A percentile compares a stretch with the other conserved stretches of the same genome.
phyloP scores from a whole-genome alignment of 2,797 vertebrate genomes.

The Sebastes itinus region DNA sequence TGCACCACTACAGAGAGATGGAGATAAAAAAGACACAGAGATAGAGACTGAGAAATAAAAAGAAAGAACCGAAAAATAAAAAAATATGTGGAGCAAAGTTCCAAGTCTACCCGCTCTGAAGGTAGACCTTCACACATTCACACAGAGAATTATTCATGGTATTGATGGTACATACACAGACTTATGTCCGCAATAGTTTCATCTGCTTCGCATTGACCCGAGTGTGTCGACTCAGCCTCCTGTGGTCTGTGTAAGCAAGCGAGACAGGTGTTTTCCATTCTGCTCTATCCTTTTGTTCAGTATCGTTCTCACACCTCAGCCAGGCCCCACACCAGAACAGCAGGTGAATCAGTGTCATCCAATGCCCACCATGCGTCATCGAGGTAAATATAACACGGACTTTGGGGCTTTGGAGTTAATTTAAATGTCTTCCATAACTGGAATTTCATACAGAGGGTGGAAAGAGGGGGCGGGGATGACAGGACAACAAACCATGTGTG shows the following conservation, averaged over 20 bases:
- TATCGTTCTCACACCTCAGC: constrained; percentile 50
- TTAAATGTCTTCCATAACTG: constrained; percentile 9
- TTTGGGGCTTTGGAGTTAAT: constrained; percentile 39
- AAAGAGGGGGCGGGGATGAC: background rate
- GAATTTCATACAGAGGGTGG: background rate
- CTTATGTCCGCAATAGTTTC: background rate
- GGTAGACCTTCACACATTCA: background rate
- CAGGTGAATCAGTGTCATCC: constrained; percentile 46
- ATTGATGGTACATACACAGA: background rate
- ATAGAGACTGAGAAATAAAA: constrained; percentile 2
- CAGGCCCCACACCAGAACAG: constrained; percentile 38
- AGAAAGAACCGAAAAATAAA: background rate
- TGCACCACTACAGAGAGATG: constrained; percentile 20
- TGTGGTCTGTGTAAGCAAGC: constrained; percentile 22
- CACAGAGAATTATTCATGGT: constrained; percentile 21
- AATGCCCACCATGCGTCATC: constrained; percentile 25
- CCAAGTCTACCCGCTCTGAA: background rate
- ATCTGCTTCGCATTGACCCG: background rate
- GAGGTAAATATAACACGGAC: constrained; percentile 57
- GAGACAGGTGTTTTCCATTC: constrained; percentile 67
- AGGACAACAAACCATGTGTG: background rate
- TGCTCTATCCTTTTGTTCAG: constrained; percentile 32
- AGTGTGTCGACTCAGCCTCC: constrained; percentile 17
- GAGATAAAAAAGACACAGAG: constrained; percentile 19
- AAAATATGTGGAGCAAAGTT: background rate